Conservation (phyloP, 2,888 invertebrate species). For the Strigamia maritima region DNA sequence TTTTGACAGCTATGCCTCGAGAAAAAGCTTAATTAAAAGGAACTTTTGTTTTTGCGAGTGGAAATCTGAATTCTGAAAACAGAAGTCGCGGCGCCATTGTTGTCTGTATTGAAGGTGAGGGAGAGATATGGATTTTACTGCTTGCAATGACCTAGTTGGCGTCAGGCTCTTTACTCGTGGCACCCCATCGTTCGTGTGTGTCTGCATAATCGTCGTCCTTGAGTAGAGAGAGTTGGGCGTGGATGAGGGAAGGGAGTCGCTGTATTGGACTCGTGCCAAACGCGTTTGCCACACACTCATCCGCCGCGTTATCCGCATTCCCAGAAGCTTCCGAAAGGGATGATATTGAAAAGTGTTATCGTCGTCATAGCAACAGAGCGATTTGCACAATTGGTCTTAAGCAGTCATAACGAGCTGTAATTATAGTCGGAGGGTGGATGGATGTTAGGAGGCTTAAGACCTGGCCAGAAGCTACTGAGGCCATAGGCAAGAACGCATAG, state of each 20-base stretch:
- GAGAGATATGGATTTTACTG: background rate
- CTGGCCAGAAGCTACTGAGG: too few relatives aligned
- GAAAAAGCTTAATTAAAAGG: background rate
- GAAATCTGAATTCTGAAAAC: background rate
- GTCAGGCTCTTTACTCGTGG: conserved; percentile 4
- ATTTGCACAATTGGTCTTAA: conserved; percentile 10
- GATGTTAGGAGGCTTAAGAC: background rate
- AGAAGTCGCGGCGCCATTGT: background rate
- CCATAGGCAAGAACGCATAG: too few relatives aligned
- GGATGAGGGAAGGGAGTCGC: conserved; percentile 4
- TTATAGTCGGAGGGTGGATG: background rate
- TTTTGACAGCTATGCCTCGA: background rate
- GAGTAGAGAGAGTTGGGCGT: background rate
- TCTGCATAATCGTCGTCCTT: conserved; percentile 20
- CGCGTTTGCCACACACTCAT: conserved; percentile 16
- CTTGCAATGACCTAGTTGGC: conserved; percentile 1
- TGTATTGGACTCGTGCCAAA: conserved; percentile 3
- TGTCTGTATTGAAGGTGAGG: background rate
- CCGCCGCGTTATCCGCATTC: conserved; percentile 16
- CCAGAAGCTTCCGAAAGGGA: conserved; percentile 16
- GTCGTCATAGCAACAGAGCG: conserved; percentile 1
- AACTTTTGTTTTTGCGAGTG: background rate
- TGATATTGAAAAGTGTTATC: background rate
- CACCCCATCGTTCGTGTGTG: conserved; percentile 7
- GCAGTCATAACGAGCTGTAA: background rate